These are phyloP conservation scores for Columba janthina DNA, from an alignment of 2,113 vertebrate species.

Conservation along the genomic window DNA sequence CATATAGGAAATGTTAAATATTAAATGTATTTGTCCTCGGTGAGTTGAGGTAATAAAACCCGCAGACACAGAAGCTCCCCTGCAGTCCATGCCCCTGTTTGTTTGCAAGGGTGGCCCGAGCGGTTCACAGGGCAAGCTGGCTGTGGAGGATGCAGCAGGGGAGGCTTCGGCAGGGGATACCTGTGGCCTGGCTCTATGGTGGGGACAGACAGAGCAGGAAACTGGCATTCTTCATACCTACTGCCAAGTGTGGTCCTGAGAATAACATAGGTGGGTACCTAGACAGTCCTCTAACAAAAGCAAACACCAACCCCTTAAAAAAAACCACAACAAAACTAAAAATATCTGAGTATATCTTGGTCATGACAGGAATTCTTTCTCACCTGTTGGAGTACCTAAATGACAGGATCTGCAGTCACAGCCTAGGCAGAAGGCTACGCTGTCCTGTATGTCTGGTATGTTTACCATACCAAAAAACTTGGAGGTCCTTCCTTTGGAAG, in stretches of 20 bases:
- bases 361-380: background rate
- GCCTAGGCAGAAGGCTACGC: background rate
- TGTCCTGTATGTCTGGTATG: background rate
- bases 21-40: background rate
- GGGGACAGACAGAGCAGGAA: background rate
- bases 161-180: background rate
- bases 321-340: background rate
- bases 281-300: background rate
- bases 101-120: background rate
- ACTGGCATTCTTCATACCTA: background rate
- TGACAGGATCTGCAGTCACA: background rate
- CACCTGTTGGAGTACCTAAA: background rate
- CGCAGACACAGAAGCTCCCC: background rate
- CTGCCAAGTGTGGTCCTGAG: background rate
- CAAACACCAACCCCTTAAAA: background rate
- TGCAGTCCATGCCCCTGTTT: background rate
- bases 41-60: conserved; percentile 4
- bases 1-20: conserved; percentile 48
- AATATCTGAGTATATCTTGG: background rate
- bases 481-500: conserved; percentile 29
- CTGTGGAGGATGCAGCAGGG: background rate
- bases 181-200: accelerated
- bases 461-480: background rate
- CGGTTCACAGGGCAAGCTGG: background rate
- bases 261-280: background rate